Evolutionary conservation across 2,797 vertebrate species (phyloP).

Genomic region (Fistularia tabacaria): DNA sequence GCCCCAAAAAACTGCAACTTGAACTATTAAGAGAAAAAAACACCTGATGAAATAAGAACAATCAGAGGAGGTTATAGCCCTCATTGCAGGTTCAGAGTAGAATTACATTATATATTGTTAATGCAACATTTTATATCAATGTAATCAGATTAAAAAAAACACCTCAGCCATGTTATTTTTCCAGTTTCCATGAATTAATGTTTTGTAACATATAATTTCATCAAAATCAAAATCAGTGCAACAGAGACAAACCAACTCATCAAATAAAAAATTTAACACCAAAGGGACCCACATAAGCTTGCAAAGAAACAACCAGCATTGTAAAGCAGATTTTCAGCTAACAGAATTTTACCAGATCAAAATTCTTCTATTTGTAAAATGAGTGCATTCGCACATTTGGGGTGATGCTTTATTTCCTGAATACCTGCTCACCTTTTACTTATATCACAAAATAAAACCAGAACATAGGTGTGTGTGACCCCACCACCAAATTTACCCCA

Average conservation of each 20-base stretch:
- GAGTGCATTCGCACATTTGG: constrained; percentile 33
- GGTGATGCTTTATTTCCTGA: constrained; percentile 44
- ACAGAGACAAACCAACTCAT: constrained; percentile 27
- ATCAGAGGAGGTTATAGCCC: too few relatives aligned
- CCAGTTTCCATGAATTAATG: constrained; percentile 12
- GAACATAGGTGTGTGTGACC: not conserved
- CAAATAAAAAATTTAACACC: constrained; percentile 35
- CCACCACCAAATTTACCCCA: constrained; percentile 14
- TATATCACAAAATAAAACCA: constrained; percentile 12
- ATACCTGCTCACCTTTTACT: constrained; percentile 59
- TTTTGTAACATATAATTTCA: constrained; percentile 26
- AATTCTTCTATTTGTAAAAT: constrained; percentile 31
- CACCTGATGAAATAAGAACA: constrained; percentile 10
- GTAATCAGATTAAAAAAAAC: not conserved
- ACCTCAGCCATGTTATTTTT: not conserved
- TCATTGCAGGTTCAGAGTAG: too few relatives aligned
- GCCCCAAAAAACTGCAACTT: constrained; percentile 38
- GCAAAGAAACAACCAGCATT: constrained; percentile 30
- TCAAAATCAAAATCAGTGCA: constrained; percentile 20
- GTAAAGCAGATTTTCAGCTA: constrained; percentile 42
- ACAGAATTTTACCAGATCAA: constrained; percentile 44
- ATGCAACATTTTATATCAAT: too few relatives aligned
- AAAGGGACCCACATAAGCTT: constrained; percentile 40
- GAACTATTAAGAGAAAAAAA: constrained; percentile 18
- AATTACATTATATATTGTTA: too few relatives aligned